Evolutionary conservation across 2,888 invertebrate species (phyloP).

Genomic region (Caenorhabditis becei): DNA sequence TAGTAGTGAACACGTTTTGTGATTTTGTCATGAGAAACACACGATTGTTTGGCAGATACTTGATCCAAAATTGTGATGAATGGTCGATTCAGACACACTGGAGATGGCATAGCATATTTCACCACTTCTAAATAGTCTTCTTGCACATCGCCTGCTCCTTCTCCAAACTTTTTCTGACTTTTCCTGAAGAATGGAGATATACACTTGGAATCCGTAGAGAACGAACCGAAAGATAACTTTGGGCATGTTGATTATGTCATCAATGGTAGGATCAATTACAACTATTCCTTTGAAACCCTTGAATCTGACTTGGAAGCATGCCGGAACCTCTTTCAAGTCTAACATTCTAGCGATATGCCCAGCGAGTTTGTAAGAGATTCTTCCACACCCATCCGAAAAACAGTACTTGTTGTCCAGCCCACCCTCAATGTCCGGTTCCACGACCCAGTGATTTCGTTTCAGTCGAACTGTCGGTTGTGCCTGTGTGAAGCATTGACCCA

Average conservation of each 20-base stretch:
- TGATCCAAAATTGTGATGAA: slow-evolving; percentile 81
- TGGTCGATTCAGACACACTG: slow-evolving; percentile 81
- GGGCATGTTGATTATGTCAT: slow-evolving; percentile 56
- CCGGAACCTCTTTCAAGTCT: slow-evolving; percentile 66
- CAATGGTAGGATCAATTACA: slow-evolving; percentile 74
- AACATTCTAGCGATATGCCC: slow-evolving; percentile 54
- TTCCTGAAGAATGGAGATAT: slow-evolving; percentile 65
- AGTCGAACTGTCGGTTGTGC: slow-evolving; percentile 70
- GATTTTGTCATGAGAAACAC: slow-evolving; percentile 60
- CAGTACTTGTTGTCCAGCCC: slow-evolving; percentile 62
- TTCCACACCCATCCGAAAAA: slow-evolving; percentile 79
- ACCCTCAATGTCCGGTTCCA: slow-evolving; percentile 68
- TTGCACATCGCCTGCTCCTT: slow-evolving; percentile 52
- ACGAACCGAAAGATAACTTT: slow-evolving; percentile 60
- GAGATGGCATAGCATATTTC: slow-evolving; percentile 77
- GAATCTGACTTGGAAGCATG: slow-evolving; percentile 77
- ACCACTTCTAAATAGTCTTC: slow-evolving; percentile 69
- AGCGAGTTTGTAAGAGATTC: slow-evolving; percentile 48
- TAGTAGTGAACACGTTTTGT: slow-evolving; percentile 66
- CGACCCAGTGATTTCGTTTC: slow-evolving; percentile 59
- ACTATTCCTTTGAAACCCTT: slow-evolving; percentile 81
- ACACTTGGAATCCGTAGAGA: neutral
- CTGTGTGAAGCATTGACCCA: slow-evolving; percentile 83
- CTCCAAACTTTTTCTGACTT: slow-evolving; percentile 76
- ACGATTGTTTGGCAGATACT: slow-evolving; percentile 70